phyloP scores from a whole-genome alignment of 2,888 invertebrate species.

The Xestia rhomboidea region DNA sequence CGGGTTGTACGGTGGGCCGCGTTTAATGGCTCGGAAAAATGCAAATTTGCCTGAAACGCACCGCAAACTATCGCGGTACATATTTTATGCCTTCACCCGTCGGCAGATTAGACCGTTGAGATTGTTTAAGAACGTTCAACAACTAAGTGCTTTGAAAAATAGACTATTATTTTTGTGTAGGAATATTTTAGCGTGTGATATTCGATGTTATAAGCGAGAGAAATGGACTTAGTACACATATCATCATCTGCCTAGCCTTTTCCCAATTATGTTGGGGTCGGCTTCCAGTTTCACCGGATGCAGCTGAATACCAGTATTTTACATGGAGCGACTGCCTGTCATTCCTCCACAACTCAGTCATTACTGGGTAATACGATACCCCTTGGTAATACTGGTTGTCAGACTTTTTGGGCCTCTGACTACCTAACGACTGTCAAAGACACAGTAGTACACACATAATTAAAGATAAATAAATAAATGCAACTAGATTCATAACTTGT shows the following conservation, averaged over 20 bases:
- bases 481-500: background rate
- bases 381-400: too few relatives aligned
- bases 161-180: background rate
- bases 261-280: too few relatives aligned
- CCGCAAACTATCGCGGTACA: constrained; percentile 71
- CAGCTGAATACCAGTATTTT: too few relatives aligned
- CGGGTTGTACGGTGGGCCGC: constrained; percentile 45
- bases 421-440: too few relatives aligned
- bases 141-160: constrained; percentile 18
- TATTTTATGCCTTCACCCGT: constrained; percentile 55
- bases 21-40: constrained; percentile 83
- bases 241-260: too few relatives aligned
- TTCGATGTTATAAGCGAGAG: background rate
- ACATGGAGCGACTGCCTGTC: too few relatives aligned
- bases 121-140: constrained; percentile 48
- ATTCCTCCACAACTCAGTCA: too few relatives aligned
- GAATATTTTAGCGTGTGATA: background rate
- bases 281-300: too few relatives aligned
- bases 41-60: constrained; percentile 79
- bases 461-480: background rate
- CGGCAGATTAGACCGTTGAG: constrained; percentile 33
- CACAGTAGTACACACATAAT: background rate
- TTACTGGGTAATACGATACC: too few relatives aligned
- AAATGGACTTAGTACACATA: background rate
- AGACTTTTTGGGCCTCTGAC: too few relatives aligned